Base-by-base conservation (phyloP, 1,140 invertebrate species). In the Telenomus remus region DNA sequence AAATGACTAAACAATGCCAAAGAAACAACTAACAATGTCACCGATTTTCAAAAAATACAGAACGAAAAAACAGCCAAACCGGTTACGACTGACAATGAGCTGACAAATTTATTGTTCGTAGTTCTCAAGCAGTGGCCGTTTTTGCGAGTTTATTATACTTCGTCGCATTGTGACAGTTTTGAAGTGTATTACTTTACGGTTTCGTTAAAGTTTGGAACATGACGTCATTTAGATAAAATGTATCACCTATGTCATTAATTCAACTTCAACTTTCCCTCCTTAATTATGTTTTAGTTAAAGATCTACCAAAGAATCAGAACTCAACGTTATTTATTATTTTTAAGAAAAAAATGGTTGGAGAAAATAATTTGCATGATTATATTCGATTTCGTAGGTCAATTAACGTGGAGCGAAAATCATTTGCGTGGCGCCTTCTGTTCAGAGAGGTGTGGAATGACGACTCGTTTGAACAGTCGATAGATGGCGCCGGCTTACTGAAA, bases 391-490 rank as follows among this genome's bases (percentile, higher is more conserved):
- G 13, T 43, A 35, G 37, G 56, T 66, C 63, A 68, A 74, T 61
- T 59, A 42, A n/a, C 49, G 57, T 53, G 42, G 48, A 5, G 50
- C 49, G 35, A 42, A 54, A 53, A 68, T 66, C 39, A 70, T 66
- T 63, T 44, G 57, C 43, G 68, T 72, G 69, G 76, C 76, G 73
- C 76, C 73, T 75, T 75, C 79, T 79, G 60, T 76, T 79, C 48
- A 70, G 78, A 57, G 47, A 64, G 63, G 46, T 64, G 11, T 44
- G 39, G 71, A 79, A 51, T 63, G 46, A 64, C 63, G 42, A 37
- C 55, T 69, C 27, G 35, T 39, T 12, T 39, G 15, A 34, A 12
- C 12, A 8, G 3, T 14, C 43, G 14, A 48, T 43, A 76, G 74
- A 71, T 76, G 74, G 74, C 66, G 74, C 74, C 43, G 37, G 54